phyloP scores from a whole-genome alignment of 2,797 vertebrate genomes.

The Emys orbicularis region DNA sequence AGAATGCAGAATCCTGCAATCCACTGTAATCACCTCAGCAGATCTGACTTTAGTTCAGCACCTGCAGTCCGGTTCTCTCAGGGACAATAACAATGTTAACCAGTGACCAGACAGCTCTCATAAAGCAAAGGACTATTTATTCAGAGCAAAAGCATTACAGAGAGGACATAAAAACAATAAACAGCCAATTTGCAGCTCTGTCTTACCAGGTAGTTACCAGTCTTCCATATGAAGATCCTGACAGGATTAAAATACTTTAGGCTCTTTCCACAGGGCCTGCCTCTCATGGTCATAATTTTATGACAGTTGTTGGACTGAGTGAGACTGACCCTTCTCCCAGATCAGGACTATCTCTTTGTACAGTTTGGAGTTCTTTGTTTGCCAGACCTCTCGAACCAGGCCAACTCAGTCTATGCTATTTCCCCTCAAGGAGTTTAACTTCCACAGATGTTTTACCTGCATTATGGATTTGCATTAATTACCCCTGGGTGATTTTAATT shows the following conservation, averaged over 20 bases:
- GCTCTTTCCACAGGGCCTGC: no score
- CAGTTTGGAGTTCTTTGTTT: neutral
- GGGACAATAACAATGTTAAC: neutral
- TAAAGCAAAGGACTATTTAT: neutral
- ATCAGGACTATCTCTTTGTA: neutral
- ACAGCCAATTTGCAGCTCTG: neutral
- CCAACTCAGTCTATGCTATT: neutral
- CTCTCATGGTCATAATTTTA: neutral
- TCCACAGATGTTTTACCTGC: neutral
- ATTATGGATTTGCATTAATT: neutral
- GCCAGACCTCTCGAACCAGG: neutral
- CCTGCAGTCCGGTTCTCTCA: neutral
- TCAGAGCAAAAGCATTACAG: neutral
- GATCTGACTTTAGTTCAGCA: neutral
- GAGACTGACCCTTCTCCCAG: neutral
- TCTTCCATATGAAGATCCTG: neutral
- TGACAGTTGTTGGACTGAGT: neutral
- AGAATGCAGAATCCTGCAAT: neutral
- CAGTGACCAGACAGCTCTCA: neutral
- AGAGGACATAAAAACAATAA: neutral
- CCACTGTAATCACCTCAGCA: neutral
- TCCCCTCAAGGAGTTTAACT: neutral
- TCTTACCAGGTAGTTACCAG: neutral
- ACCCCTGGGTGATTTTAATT: neutral
- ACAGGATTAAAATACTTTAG: no score